Evolutionary conservation across 1,140 invertebrate species (phyloP), one percentile per base, ranked within the genome.

Genomic region (Heterodera schachtii): DNA sequence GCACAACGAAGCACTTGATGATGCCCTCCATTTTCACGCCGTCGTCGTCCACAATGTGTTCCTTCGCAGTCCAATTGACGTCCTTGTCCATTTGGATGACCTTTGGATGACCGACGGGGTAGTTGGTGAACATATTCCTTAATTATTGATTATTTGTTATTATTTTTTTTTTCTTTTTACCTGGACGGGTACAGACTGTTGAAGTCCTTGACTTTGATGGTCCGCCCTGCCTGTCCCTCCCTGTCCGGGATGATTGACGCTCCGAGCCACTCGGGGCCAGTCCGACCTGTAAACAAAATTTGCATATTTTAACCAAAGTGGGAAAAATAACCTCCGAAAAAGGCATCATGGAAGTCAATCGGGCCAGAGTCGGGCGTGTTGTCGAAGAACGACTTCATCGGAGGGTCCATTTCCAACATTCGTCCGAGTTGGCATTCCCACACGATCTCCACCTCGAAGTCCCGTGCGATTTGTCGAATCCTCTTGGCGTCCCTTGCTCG

Each of bases 381-480:
- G 46, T 76, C 46, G 66, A 76, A 76, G 31, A 46, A 76, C 0
- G 41, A 8, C 75, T 76, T 43, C 75, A 76, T 76, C 19, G 31
- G 41, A 0, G 52, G 52, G 75, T 19, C 8, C 8, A 6, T 3
- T 11, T 49, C 31, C 52, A 76, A 13, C 66, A 11, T 7, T 3
- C 19, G 41, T 0, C 6, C 60, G 31, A 76, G 31, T 0, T 49
- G 43, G 46, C 75, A 76, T 5, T 76, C 75, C 75, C 75, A 49
- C 19, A 76, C 21, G 16, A 71, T 46, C 16, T 71, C 44, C 4
- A 71, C 44, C 69, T 71, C 41, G n/a, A 43, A 46, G 1, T 46
- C 69, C n/a, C 44, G 41, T 3, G 69, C 69, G 41, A 71, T 71
- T 6, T 21, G 8, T 0, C n/a, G n/a, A 3, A 71, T 41, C 69